Evolutionary conservation across 1,140 invertebrate species (phyloP).

Genomic region (Drosophila watanabei): DNA sequence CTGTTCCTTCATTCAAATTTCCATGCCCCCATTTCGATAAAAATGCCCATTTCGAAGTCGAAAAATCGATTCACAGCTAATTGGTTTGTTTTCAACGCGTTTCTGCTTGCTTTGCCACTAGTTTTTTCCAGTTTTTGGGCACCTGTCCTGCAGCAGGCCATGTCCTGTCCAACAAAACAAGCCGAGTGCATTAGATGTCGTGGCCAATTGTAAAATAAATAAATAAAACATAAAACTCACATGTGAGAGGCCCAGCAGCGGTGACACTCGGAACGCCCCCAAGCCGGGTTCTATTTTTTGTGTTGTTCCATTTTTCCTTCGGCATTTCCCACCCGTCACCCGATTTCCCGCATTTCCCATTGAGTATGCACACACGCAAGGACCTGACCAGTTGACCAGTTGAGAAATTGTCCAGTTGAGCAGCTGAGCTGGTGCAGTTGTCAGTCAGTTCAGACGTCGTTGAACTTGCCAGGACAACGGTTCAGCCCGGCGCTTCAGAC

Average conservation of each 20-base stretch:
- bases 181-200: constrained; percentile 30
- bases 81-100: constrained; percentile 58
- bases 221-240: constrained; percentile 47
- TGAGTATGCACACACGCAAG: constrained; percentile 58
- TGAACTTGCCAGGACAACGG: constrained; percentile 65
- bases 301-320: constrained; percentile 1
- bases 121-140: constrained; percentile 7
- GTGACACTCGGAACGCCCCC: constrained; percentile 22
- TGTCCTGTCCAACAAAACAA: constrained; percentile 37
- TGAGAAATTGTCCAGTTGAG: constrained; percentile 20
- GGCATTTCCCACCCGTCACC: background rate
- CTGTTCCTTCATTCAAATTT: constrained; percentile 35
- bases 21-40: constrained; percentile 27
- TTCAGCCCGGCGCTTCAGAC: constrained; percentile 12
- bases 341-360: constrained; percentile 35
- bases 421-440: constrained; percentile 29
- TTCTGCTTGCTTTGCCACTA: background rate
- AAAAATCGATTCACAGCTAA: constrained; percentile 71
- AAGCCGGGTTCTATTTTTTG: constrained; percentile 10
- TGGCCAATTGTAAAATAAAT: constrained; percentile 46
- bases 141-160: constrained; percentile 44
- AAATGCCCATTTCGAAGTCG: constrained; percentile 47
- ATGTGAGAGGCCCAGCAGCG: constrained; percentile 24
- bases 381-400: constrained; percentile 19
- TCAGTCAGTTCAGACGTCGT: constrained; percentile 64